Base-by-base conservation (phyloP, 1,140 invertebrate species). In the Sitophilus oryzae region DNA sequence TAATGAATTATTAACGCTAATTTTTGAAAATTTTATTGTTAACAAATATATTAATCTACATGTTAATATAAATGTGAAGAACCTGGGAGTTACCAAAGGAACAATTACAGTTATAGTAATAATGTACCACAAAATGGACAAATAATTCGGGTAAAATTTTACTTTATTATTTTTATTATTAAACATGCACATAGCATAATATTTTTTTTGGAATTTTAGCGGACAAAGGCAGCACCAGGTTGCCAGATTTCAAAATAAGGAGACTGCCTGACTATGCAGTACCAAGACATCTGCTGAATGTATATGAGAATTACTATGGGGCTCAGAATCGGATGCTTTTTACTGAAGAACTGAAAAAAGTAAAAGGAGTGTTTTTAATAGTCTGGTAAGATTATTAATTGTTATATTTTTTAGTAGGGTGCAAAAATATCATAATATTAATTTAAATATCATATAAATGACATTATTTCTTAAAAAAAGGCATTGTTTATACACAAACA, bases 1-100 rank as follows among this genome's bases (percentile, higher is more conserved):
- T 0, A 73, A 74, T 21, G 84, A 86, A 69, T 55, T 78, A 4
- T 73, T 82, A 37, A 62, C 79, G 22, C 82, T 79, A 47, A 66
- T 61, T 59, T 88, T 82, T 65, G 72, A 72, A 56, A 58, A 61
- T 51, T 85, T 79, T 63, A 69, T 74, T 56, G 77, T 86, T 46
- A 77, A 74, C 22, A 72, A 80, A 10, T 68, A 73, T 22, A 64
- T 85, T 44, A 62, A 63, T 20, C 76, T 82, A 14, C 70, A 66
- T 11, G 76, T 82, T 9, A 66, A 66, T 61, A 35, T 65, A 14
- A 30, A 43, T 14, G n/a, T n/a, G n/a, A 46, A 14, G 5, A 38
- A 9, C 36, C 36, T 4, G 34, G 21, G 3, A 35, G 66, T 44
- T 59, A 49, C 48, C 52, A 52, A 22, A 53, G 30, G n/a, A n/a